Evolutionary conservation across 2,888 invertebrate genomes (phyloP).

Genomic region (Tenthredo amoena): DNA sequence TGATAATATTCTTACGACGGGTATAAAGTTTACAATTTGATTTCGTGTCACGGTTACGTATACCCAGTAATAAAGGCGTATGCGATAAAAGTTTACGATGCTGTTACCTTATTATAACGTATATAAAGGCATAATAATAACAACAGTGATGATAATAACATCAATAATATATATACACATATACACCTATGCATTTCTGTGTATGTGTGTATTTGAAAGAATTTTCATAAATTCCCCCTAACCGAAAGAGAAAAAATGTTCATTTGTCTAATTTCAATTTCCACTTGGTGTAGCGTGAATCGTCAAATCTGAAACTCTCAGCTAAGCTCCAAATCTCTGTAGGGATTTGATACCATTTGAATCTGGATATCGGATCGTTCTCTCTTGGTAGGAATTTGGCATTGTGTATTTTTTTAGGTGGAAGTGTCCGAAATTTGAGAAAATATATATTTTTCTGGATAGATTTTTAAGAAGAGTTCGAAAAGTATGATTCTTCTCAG

Average conservation of each 20-base stretch:
- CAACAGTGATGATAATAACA: constrained; percentile 4
- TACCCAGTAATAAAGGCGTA: constrained; percentile 48
- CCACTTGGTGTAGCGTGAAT: not conserved
- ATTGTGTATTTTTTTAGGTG: not conserved
- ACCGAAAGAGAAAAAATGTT: not conserved
- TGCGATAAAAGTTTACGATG: constrained; percentile 53
- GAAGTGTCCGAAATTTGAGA: not conserved
- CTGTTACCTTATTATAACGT: constrained; percentile 54
- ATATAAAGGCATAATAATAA: constrained; percentile 18
- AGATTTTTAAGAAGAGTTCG: not conserved
- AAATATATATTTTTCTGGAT: too few relatives aligned
- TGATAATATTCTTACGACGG: constrained; percentile 53
- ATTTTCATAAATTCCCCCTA: not conserved
- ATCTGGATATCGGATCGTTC: not conserved
- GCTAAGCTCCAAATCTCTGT: not conserved
- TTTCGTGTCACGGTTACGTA: constrained; percentile 52
- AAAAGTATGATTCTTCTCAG: not conserved
- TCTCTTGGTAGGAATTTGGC: not conserved
- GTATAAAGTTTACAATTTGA: constrained; percentile 54
- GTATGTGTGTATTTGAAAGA: not conserved
- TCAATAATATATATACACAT: not conserved
- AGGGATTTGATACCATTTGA: not conserved
- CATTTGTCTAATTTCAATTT: not conserved
- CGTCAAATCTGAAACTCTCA: not conserved
- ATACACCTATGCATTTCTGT: not conserved